phyloP scores from a whole-genome alignment of 2,113 vertebrate species.

The Quiscalus mexicanus region DNA sequence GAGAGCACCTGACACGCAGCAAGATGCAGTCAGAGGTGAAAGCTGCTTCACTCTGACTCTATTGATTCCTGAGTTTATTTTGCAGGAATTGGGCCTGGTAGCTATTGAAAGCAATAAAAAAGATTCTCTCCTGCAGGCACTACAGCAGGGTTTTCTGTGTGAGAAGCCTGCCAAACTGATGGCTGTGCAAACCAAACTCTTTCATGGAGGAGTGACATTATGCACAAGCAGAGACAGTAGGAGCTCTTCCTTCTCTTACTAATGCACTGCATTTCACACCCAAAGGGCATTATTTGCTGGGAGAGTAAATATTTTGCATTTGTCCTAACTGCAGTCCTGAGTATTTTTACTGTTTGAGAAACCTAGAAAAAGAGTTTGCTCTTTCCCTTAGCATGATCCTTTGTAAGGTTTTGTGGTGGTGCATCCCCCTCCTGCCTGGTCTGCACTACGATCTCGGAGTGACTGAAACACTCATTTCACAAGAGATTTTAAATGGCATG shows the following conservation, averaged over 20 bases:
- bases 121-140: background rate
- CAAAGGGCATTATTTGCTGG: background rate
- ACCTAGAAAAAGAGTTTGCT: background rate
- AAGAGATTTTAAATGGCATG: background rate
- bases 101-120: background rate
- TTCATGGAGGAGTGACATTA: background rate
- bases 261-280: background rate
- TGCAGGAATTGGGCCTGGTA: background rate
- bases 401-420: background rate
- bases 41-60: background rate
- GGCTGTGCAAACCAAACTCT: background rate
- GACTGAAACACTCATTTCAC: background rate
- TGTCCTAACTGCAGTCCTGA: background rate
- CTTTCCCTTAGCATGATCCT: background rate
- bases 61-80: background rate
- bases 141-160: background rate
- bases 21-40: background rate
- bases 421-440: background rate
- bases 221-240: background rate
- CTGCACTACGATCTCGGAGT: background rate
- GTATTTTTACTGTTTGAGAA: background rate
- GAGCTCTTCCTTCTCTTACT: background rate
- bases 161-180: background rate
- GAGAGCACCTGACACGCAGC: background rate
- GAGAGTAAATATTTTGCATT: background rate